phyloP scores from a whole-genome alignment of 2,113 vertebrate genomes.

The Eclectus roratus region DNA sequence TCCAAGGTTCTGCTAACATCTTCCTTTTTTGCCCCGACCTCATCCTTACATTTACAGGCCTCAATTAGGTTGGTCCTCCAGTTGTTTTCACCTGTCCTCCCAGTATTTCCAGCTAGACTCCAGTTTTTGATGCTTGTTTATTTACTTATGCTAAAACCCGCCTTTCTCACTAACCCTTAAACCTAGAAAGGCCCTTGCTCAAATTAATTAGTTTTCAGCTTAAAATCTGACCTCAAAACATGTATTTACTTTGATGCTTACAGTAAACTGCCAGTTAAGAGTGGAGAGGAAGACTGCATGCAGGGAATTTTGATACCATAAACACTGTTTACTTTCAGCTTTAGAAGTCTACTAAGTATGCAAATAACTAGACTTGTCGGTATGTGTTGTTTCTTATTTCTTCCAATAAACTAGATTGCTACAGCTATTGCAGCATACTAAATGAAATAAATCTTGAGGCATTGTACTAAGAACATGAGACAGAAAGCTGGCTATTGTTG shows the following conservation, averaged over 20 bases:
- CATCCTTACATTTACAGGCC: background rate
- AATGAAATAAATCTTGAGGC: background rate
- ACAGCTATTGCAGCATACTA: background rate
- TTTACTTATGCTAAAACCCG: background rate
- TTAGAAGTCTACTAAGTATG: background rate
- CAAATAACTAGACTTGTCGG: background rate
- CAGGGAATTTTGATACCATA: background rate
- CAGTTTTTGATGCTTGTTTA: background rate
- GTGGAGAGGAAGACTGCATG: background rate
- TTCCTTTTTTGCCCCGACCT: background rate
- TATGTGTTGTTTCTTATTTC: background rate
- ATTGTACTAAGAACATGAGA: background rate
- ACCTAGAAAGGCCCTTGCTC: background rate
- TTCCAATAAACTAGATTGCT: background rate
- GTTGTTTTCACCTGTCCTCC: background rate
- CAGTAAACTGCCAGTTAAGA: background rate
- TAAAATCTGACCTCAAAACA: background rate
- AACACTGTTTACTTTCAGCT: conserved; percentile 6
- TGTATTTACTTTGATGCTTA: background rate
- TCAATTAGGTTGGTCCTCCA: background rate
- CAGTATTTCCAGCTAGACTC: background rate
- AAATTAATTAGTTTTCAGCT: background rate
- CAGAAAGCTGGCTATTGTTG: background rate
- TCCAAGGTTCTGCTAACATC: background rate
- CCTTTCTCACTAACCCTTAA: background rate